A percentile compares a stretch with the other conserved stretches of the same genome.
Conservation (phyloP, 2,888 invertebrate genomes). For the Lasioglossum lativentre region DNA sequence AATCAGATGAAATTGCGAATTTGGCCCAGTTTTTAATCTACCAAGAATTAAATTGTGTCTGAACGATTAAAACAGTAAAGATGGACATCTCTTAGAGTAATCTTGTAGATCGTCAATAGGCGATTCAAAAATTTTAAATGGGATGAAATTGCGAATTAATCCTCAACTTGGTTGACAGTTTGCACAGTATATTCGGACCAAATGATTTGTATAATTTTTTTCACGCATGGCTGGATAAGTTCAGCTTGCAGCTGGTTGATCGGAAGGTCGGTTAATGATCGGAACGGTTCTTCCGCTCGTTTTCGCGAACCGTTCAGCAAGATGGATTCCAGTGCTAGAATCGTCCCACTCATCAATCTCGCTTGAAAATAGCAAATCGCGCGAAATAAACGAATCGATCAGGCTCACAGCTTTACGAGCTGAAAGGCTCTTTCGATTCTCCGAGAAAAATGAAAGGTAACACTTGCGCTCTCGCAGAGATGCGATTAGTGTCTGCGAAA, state of each 20-base stretch:
- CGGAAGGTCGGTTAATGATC: constrained; percentile 38
- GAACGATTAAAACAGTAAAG: background rate
- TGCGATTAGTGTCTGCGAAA: background rate
- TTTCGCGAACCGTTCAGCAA: constrained; percentile 23
- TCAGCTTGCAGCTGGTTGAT: background rate
- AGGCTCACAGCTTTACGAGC: background rate
- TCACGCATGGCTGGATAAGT: constrained; percentile 28
- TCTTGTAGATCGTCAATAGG: too few species aligned
- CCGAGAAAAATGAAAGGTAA: background rate
- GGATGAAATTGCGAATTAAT: background rate
- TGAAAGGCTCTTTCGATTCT: background rate
- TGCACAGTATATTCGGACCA: background rate
- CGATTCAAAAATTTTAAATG: too few species aligned
- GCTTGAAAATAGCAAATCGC: constrained; percentile 18
- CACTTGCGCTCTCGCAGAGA: background rate
- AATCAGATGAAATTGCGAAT: background rate
- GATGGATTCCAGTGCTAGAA: constrained; percentile 13
- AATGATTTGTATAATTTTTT: constrained; percentile 28
- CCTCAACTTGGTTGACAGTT: background rate
- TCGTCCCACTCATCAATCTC: constrained; percentile 11
- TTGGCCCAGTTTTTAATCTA: background rate
- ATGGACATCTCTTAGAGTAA: too few species aligned
- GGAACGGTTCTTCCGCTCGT: constrained; percentile 34
- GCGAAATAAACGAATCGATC: constrained; percentile 11
- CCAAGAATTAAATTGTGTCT: background rate